Evolutionary conservation across 1,140 invertebrate species (phyloP).

Genomic region (Himalopsyche phryganea): DNA sequence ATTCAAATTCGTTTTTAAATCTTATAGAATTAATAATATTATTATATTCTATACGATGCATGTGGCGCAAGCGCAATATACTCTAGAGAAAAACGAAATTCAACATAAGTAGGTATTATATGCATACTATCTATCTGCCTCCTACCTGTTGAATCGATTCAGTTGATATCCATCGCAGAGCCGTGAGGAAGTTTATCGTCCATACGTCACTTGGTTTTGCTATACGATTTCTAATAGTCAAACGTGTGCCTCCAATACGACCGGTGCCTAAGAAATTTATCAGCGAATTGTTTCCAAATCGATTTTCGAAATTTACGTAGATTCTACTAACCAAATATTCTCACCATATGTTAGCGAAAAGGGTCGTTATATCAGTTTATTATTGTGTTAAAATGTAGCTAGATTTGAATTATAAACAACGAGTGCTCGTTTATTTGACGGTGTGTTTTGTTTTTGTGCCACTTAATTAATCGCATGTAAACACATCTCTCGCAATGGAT

Average conservation of each 20-base stretch:
- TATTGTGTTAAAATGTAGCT: not conserved
- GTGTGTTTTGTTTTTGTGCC: not conserved
- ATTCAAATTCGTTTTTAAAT: too few species aligned
- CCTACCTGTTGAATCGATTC: conserved; percentile 28
- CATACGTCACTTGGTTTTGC: not conserved
- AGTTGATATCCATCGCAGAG: conserved; percentile 3
- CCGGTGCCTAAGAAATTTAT: not conserved
- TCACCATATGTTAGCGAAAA: not conserved
- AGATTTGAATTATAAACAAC: not conserved
- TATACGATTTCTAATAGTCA: conserved; percentile 1
- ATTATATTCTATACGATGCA: too few species aligned
- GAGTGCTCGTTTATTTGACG: not conserved
- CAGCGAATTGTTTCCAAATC: not conserved
- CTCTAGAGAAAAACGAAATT: too few species aligned
- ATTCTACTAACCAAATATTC: not conserved
- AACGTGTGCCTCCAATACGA: not conserved
- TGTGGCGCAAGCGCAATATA: too few species aligned
- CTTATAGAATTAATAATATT: too few species aligned
- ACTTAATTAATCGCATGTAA: not conserved
- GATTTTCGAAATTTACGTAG: too few species aligned
- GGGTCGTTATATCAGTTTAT: not conserved
- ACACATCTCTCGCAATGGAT: conserved; percentile 20
- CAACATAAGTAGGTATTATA: too few species aligned
- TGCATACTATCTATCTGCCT: not conserved
- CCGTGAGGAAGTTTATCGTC: not conserved